A percentile compares a stretch with the other conserved stretches of the same genome.
Evolutionary conservation across 2,888 invertebrate species (phyloP).

Genomic region (Drosophila ustulata): DNA sequence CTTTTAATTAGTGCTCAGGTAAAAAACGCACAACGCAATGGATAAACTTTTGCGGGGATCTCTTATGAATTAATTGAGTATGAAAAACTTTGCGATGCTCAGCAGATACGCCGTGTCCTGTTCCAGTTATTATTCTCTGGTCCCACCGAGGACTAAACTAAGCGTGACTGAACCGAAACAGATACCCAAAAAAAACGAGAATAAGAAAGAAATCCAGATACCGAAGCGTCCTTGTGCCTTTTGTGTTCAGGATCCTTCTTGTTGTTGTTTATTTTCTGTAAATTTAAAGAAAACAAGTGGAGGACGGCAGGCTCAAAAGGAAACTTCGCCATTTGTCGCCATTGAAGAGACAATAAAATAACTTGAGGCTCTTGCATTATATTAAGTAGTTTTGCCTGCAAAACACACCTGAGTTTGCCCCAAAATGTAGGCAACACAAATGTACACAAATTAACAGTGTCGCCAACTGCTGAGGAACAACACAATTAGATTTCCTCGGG

Average conservation of each 20-base stretch:
- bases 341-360: conserved; percentile 43
- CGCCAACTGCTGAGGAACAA: conserved; percentile 2
- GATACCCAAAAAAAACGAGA: conserved; percentile 4
- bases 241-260: conserved; percentile 3
- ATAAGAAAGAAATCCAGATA: conserved; percentile 4
- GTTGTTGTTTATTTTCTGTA: conserved; percentile 49
- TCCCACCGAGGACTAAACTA: conserved; percentile 13
- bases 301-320: conserved; percentile 14
- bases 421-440: conserved; percentile 43
- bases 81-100: conserved; percentile 48
- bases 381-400: conserved; percentile 49
- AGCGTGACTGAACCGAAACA: conserved; percentile 17
- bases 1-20: conserved; percentile 68
- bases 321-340: conserved; percentile 34
- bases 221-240: conserved; percentile 8
- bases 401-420: conserved; percentile 44
- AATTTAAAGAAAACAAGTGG: conserved; percentile 72
- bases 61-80: conserved; percentile 61
- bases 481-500: conserved; percentile 10
- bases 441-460: background rate
- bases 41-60: conserved; percentile 16
- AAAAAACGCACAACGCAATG: conserved; percentile 7
- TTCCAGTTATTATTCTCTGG: conserved; percentile 10
- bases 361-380: conserved; percentile 31
- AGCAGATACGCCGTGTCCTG: conserved; percentile 33